Conservation (phyloP, 2,797 vertebrate genomes). For the Rhyacichthys aspro region DNA sequence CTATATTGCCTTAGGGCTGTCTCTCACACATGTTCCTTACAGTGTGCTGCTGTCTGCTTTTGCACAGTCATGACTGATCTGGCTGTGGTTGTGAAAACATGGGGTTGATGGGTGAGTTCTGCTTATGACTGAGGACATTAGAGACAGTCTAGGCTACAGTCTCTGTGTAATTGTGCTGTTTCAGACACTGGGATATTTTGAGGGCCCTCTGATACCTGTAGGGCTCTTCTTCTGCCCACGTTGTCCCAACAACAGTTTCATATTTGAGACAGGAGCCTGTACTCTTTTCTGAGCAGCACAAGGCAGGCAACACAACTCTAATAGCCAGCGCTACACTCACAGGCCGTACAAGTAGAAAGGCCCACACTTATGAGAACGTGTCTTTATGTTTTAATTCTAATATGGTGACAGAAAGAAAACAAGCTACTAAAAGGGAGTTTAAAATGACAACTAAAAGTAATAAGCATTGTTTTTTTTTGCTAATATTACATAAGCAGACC, state of each 20-base stretch:
- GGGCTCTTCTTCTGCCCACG: constrained; percentile 56
- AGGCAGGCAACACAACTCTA: neutral
- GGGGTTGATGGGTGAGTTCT: constrained; percentile 10
- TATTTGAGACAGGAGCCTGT: constrained; percentile 35
- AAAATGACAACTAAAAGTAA: too few species aligned
- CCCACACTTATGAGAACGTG: too few species aligned
- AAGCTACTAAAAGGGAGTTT: too few species aligned
- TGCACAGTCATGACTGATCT: constrained; percentile 50
- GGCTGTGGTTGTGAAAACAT: constrained; percentile 36
- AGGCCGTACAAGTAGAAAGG: too few species aligned
- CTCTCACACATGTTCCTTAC: constrained; percentile 28
- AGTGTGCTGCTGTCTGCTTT: constrained; percentile 57
- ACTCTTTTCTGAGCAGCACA: constrained; percentile 20
- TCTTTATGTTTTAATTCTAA: too few species aligned
- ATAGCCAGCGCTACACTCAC: too few species aligned
- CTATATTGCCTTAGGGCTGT: constrained; percentile 47
- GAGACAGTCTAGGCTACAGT: constrained; percentile 31
- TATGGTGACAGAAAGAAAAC: too few species aligned
- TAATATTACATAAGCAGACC: too few species aligned
- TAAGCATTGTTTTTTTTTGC: too few species aligned
- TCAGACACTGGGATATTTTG: constrained; percentile 61
- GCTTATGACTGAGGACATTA: constrained; percentile 42
- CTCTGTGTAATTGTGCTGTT: constrained; percentile 36
- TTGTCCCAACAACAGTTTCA: constrained; percentile 44
- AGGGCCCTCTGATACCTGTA: constrained; percentile 47